Conservation (phyloP, 2,888 invertebrate genomes). For the Harmothoe impar region DNA sequence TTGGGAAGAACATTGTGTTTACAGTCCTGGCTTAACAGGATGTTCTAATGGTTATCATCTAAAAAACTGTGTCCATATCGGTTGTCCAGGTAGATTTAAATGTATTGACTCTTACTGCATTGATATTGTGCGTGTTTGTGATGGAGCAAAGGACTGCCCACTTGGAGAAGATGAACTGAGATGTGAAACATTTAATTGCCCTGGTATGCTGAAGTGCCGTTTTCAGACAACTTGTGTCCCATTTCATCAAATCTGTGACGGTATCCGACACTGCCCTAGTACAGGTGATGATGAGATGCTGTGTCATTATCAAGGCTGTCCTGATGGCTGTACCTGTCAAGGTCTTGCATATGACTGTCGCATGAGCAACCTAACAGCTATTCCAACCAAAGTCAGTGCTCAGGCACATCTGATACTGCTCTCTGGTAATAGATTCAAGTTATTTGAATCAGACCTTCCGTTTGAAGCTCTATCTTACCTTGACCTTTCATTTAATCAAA, state of each 20-base stretch:
- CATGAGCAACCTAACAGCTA: neutral
- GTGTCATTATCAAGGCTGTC: constrained; percentile 18
- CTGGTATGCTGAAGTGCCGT: neutral
- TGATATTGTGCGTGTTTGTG: neutral
- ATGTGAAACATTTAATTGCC: neutral
- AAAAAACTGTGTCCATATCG: neutral
- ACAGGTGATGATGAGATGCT: neutral
- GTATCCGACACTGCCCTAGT: neutral
- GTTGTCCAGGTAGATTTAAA: constrained; percentile 14
- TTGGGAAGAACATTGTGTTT: neutral
- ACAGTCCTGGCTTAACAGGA: neutral
- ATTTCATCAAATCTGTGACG: neutral
- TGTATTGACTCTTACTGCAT: neutral
- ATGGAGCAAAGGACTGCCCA: neutral
- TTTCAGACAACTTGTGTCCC: neutral
- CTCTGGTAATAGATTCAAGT: neutral
- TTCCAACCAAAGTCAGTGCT: neutral
- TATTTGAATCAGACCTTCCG: neutral
- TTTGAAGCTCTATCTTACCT: neutral
- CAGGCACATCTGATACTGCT: neutral
- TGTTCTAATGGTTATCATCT: constrained; percentile 22
- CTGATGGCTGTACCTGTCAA: neutral
- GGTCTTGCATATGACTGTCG: neutral
- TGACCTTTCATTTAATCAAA: neutral
- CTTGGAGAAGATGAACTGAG: constrained; percentile 7